These are phyloP conservation scores for Climacteris rufus DNA, from an alignment of 2,113 vertebrate species.

Conservation along the genomic window DNA sequence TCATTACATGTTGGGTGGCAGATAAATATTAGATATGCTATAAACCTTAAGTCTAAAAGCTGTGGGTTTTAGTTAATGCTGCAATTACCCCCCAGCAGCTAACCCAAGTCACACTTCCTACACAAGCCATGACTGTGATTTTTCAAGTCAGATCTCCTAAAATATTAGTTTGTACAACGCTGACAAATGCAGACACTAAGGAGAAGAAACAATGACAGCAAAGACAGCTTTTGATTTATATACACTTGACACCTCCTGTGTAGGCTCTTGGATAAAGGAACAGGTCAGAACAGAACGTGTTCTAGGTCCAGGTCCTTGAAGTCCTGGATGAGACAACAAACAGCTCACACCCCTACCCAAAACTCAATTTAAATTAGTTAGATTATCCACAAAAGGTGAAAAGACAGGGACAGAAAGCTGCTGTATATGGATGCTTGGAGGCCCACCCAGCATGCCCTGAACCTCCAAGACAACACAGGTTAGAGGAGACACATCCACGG, in stretches of 20 bases:
- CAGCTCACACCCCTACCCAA: not conserved
- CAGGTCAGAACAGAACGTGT: rapidly evolving
- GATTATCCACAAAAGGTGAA: not conserved
- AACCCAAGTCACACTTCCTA: not conserved
- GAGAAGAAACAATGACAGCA: not conserved
- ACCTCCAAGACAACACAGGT: not conserved
- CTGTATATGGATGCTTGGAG: rapidly evolving
- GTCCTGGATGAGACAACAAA: not conserved
- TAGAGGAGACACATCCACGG: not conserved
- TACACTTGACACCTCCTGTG: not conserved
- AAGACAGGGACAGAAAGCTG: not conserved
- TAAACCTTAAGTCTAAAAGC: not conserved
- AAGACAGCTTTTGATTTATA: not conserved
- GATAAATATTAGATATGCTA: not conserved
- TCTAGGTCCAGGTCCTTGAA: not conserved
- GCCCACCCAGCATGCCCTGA: not conserved
- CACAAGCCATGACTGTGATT: not conserved
- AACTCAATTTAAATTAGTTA: not conserved
- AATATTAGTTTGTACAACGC: not conserved
- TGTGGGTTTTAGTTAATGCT: not conserved
- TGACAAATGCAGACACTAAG: not conserved
- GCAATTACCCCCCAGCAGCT: not conserved
- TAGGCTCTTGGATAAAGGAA: not conserved
- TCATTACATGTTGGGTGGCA: not conserved
- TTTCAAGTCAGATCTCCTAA: not conserved